Percentiles rank a stretch among this genome's conserved stretches.
These are phyloP conservation scores for Athene cunicularia DNA, from an alignment of 2,113 vertebrate species.

Conservation along the genomic window DNA sequence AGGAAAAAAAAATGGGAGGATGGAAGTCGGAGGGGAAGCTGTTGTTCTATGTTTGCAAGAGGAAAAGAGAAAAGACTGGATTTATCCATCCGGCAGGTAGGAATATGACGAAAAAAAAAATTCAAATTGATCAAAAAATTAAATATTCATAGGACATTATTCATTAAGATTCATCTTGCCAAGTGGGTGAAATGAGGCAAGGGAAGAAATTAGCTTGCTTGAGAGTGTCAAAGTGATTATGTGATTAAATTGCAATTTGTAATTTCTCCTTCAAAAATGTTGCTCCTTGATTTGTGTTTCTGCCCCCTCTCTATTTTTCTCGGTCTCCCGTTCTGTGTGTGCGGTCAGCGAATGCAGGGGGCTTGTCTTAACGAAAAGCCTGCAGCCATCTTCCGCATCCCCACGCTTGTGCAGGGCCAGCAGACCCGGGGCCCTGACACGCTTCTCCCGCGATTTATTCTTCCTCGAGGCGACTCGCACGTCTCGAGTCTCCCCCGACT, in stretches of 20 bases:
- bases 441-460: rapidly evolving
- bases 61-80: neutral
- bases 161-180: constrained; percentile 86
- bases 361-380: neutral
- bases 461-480: neutral
- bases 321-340: neutral
- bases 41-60: neutral
- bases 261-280: constrained; percentile 81
- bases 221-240: constrained; percentile 88
- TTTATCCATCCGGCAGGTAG: constrained; percentile 73
- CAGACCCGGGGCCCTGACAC: neutral
- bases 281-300: constrained; percentile 79
- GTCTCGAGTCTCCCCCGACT: rapidly evolving
- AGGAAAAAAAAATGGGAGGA: neutral
- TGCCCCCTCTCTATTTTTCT: constrained; percentile 29
- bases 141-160: constrained; percentile 86
- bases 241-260: constrained; percentile 87
- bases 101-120: constrained; percentile 69
- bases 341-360: neutral
- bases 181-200: constrained; percentile 85
- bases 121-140: constrained; percentile 81
- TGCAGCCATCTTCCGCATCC: neutral
- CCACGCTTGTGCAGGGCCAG: rapidly evolving
- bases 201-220: constrained; percentile 85
- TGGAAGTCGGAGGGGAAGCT: neutral